A percentile compares a stretch with the other conserved stretches of the same genome.
Conservation (phyloP, 2,113 vertebrate genomes). For the Macrotis lagotis region DNA sequence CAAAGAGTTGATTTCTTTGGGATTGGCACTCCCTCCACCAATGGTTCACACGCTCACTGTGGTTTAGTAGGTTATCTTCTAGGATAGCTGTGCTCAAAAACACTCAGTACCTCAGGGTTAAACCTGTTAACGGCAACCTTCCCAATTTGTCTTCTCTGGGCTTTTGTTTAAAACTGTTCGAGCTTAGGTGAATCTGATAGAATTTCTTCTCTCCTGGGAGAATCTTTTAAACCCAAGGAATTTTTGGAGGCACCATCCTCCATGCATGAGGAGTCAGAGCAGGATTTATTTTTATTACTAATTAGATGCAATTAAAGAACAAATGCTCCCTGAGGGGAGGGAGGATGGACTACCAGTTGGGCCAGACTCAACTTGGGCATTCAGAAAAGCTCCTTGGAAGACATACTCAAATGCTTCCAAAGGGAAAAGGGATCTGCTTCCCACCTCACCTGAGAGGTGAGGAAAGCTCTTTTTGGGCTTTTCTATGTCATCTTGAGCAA, state of each 20-base stretch:
- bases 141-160: neutral
- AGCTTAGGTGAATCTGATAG: neutral
- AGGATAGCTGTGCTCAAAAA: neutral
- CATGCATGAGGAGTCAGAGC: neutral
- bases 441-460: too few relatives aligned
- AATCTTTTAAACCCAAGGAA: neutral
- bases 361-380: neutral
- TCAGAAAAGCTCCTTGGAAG: neutral
- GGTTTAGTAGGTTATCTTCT: neutral
- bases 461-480: too few relatives aligned
- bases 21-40: neutral
- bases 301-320: neutral
- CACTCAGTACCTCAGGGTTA: neutral
- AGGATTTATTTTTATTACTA: neutral
- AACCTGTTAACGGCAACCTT: neutral
- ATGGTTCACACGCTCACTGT: neutral
- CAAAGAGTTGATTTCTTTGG: neutral
- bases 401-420: neutral
- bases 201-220: neutral
- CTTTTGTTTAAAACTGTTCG: neutral
- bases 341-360: neutral
- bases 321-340: neutral
- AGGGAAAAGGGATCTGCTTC: neutral
- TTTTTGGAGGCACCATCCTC: too few relatives aligned
- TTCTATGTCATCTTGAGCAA: neutral